Percentiles rank a stretch among this genome's conserved stretches.
Evolutionary conservation across 1,140 invertebrate genomes (phyloP).

Genomic region (Drosophila repleta): DNA sequence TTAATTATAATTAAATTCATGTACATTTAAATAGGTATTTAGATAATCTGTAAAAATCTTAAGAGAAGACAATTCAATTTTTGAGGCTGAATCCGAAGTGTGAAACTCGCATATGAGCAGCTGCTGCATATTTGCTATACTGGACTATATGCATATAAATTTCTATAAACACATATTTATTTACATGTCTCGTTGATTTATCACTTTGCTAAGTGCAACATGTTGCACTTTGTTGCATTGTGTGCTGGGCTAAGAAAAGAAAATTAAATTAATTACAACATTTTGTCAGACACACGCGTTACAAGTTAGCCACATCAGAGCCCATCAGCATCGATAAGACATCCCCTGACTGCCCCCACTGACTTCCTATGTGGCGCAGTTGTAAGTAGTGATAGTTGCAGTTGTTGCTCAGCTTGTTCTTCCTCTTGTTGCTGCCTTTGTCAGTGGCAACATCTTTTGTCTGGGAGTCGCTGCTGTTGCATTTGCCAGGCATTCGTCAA

Average conservation of each 20-base stretch:
- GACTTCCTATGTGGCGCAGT: conserved; percentile 32
- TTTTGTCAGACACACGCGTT: conserved; percentile 77
- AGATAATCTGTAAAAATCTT: too few species aligned
- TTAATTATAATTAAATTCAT: too few species aligned
- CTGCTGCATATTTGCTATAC: too few species aligned
- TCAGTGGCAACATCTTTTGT: conserved; percentile 50
- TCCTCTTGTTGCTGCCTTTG: conserved; percentile 13
- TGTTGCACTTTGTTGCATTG: conserved; percentile 45
- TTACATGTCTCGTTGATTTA: conserved; percentile 40
- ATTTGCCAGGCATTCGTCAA: conserved; percentile 79
- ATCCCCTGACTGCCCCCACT: neutral
- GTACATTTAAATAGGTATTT: too few species aligned
- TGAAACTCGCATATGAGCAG: too few species aligned
- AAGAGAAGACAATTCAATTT: too few species aligned
- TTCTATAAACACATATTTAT: neutral
- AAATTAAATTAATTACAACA: conserved; percentile 74
- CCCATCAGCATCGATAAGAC: conserved; percentile 44
- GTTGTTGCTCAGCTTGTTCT: conserved; percentile 18
- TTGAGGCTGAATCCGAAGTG: too few species aligned
- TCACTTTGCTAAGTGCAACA: conserved; percentile 53
- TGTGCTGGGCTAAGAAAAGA: conserved; percentile 10
- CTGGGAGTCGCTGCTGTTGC: conserved; percentile 49
- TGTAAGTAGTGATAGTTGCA: conserved; percentile 38
- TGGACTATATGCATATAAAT: neutral
- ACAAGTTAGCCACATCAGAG: conserved; percentile 63